phyloP scores from a whole-genome alignment of 2,888 invertebrate genomes.

The Habroteleia sp. region DNA sequence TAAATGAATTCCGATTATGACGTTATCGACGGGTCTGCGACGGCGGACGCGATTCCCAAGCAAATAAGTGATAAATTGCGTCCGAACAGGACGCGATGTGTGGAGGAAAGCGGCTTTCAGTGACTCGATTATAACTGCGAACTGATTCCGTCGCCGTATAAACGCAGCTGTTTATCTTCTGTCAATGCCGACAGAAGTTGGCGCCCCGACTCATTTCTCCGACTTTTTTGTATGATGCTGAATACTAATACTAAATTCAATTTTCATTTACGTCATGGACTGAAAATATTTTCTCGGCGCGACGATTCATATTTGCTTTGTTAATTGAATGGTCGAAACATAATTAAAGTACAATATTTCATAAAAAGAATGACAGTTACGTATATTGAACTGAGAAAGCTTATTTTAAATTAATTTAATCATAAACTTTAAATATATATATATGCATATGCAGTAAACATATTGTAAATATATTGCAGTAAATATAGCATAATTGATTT shows the following conservation, averaged over 20 bases:
- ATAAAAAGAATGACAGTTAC: too few species aligned
- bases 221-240: too few species aligned
- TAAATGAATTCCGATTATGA: slow-evolving; percentile 30
- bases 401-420: too few species aligned
- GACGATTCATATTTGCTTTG: slow-evolving; percentile 5
- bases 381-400: too few species aligned
- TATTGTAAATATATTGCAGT: too few species aligned
- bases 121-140: slow-evolving; percentile 46
- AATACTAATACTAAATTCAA: slow-evolving; percentile 19
- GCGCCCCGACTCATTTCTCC: slow-evolving; percentile 31
- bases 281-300: slow-evolving; percentile 3
- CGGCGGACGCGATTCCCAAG: slow-evolving; percentile 22
- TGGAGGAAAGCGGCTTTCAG: slow-evolving; percentile 42
- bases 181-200: slow-evolving; percentile 42
- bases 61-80: slow-evolving; percentile 53
- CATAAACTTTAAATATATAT: too few species aligned
- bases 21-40: slow-evolving; percentile 43
- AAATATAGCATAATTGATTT: too few species aligned
- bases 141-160: slow-evolving; percentile 37
- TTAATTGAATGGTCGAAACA: too few species aligned
- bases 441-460: too few species aligned
- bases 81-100: slow-evolving; percentile 16
- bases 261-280: slow-evolving; percentile 12
- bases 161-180: slow-evolving; percentile 45
- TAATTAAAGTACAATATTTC: too few species aligned